Evolutionary conservation across 2,797 vertebrate genomes (phyloP).

Genomic region (Premnoplex brunnescens): DNA sequence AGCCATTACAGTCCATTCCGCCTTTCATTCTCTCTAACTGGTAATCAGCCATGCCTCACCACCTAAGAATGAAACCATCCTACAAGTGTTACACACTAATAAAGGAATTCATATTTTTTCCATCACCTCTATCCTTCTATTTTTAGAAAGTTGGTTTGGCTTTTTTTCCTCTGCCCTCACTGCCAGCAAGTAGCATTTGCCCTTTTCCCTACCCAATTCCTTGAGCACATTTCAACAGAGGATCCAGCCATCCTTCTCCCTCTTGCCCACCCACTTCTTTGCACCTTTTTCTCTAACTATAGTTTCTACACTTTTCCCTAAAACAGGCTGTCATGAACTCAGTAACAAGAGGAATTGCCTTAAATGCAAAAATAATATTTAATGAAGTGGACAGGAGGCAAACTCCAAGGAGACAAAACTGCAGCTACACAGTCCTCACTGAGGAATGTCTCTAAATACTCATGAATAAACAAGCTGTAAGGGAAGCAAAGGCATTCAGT

Average conservation of each 20-base stretch:
- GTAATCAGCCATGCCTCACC: not conserved
- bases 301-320: not conserved
- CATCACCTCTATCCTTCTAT: not conserved
- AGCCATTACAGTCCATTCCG: not conserved
- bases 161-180: not conserved
- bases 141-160: not conserved
- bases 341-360: not conserved
- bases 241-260: not conserved
- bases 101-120: conserved; percentile 1
- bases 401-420: not conserved
- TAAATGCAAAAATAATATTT: not conserved
- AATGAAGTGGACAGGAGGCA: not conserved
- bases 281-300: not conserved
- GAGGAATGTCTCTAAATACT: not conserved
- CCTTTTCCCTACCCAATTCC: not conserved
- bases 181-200: not conserved
- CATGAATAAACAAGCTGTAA: conserved; percentile 16
- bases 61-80: not conserved
- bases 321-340: not conserved
- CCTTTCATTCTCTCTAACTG: not conserved
- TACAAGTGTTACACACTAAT: not conserved
- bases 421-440: not conserved
- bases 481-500: conserved; percentile 3
- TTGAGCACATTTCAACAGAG: not conserved
- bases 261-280: not conserved